These are phyloP conservation scores for Tachyglossus aculeatus DNA, from an alignment of 2,797 vertebrate genomes.

Conservation along the genomic window DNA sequence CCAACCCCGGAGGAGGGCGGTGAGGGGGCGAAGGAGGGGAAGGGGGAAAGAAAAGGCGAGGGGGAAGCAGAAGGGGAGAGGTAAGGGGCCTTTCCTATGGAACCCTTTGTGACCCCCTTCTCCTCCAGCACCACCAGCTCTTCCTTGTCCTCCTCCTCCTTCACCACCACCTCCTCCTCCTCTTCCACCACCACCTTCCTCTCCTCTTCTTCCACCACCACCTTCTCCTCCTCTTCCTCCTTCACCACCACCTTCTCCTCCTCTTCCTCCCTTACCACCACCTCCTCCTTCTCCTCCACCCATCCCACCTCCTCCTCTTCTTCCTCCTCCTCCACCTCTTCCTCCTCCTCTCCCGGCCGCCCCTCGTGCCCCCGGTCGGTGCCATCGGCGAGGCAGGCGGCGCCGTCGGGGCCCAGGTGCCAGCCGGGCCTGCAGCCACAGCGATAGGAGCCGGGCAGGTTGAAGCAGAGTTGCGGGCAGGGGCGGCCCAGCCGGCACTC, in stretches of 20 bases:
- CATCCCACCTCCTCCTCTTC: neutral
- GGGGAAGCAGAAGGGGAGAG: neutral
- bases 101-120: too few relatives aligned
- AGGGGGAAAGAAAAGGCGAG: too few relatives aligned
- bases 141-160: too few relatives aligned
- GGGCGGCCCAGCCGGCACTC: constrained; percentile 53
- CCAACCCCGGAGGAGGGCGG: rapidly evolving
- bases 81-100: too few relatives aligned
- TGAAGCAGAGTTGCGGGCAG: constrained; percentile 65
- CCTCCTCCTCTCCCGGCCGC: neutral
- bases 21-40: neutral
- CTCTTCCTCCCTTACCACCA: too few relatives aligned
- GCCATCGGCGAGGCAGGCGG: constrained; percentile 44
- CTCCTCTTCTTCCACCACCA: neutral
- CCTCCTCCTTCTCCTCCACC: neutral
- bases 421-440: constrained; percentile 66
- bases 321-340: neutral
- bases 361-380: neutral
- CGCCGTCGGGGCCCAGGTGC: neutral
- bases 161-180: neutral
- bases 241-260: too few relatives aligned
- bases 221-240: neutral
- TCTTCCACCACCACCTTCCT: neutral
- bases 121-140: too few relatives aligned
- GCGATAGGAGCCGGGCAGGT: constrained; percentile 60